These are phyloP conservation scores for Drosophila mettleri DNA, from an alignment of 2,888 invertebrate genomes.

Conservation along the genomic window DNA sequence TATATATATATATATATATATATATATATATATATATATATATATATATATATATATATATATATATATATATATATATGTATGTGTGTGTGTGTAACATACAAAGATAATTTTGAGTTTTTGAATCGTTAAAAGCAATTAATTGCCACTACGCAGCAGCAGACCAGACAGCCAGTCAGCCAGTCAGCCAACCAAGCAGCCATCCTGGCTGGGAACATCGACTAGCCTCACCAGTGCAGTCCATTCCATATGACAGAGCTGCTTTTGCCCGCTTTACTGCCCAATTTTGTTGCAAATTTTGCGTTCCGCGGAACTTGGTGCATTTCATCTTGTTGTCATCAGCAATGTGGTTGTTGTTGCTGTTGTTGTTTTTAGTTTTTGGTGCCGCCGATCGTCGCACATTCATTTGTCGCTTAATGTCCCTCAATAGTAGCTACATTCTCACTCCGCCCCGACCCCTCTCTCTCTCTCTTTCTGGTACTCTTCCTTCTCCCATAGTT, in stretches of 20 bases:
- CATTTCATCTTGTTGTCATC: constrained; percentile 77
- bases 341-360: constrained; percentile 34
- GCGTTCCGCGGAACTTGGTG: constrained; percentile 79
- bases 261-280: constrained; percentile 69
- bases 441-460: not conserved
- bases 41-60: too few species aligned
- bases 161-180: constrained; percentile 45
- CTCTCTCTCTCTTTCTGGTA: not conserved
- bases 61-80: too few species aligned
- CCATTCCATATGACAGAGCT: constrained; percentile 55
- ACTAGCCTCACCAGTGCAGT: constrained; percentile 54
- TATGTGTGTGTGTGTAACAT: constrained; percentile 65
- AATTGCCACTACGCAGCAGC: constrained; percentile 74
- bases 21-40: constrained; percentile 54
- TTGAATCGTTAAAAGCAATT: constrained; percentile 81
- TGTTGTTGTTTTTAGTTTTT: constrained; percentile 34
- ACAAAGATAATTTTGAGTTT: constrained; percentile 77
- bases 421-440: constrained; percentile 62
- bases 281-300: constrained; percentile 79
- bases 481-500: constrained; percentile 18
- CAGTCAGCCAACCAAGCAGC: constrained; percentile 16
- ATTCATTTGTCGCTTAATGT: constrained; percentile 79
- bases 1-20: constrained; percentile 31
- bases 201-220: constrained; percentile 63
- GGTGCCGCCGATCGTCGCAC: constrained; percentile 73